Conservation (phyloP, 1,140 invertebrate genomes). For the Nasonia giraulti region DNA sequence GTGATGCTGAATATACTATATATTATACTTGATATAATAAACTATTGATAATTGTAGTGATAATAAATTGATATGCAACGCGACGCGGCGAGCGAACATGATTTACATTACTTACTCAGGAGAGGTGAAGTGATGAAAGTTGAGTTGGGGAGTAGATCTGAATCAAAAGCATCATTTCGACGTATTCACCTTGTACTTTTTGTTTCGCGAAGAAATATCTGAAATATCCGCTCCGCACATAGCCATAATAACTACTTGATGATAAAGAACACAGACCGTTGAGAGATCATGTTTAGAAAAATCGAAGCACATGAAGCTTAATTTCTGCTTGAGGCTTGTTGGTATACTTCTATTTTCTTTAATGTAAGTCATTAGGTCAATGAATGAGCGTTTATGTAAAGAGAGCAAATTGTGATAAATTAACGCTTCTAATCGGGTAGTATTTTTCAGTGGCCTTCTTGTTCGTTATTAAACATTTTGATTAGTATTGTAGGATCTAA, state of each 20-base stretch:
- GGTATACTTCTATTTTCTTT: slow-evolving; percentile 4
- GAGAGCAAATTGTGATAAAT: slow-evolving; percentile 39
- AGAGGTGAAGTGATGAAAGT: neutral
- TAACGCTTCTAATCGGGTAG: slow-evolving; percentile 22
- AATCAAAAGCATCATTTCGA: neutral
- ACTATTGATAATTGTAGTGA: slow-evolving; percentile 59
- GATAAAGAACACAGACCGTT: slow-evolving; percentile 28
- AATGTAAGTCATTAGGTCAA: neutral
- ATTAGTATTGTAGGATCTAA: slow-evolving; percentile 6
- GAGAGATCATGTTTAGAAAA: slow-evolving; percentile 18
- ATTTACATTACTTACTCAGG: neutral
- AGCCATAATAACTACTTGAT: slow-evolving; percentile 37
- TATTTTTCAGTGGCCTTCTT: slow-evolving; percentile 46
- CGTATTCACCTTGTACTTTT: neutral
- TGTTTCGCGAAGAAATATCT: neutral
- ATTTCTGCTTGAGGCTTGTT: slow-evolving; percentile 31
- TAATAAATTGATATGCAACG: slow-evolving; percentile 51
- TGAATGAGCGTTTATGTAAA: slow-evolving; percentile 16
- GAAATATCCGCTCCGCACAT: neutral
- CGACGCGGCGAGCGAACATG: neutral
- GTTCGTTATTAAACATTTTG: slow-evolving; percentile 18
- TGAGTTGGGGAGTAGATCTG: neutral
- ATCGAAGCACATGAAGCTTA: slow-evolving; percentile 23
- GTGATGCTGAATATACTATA: slow-evolving; percentile 74
- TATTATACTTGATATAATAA: slow-evolving; percentile 56